Conservation (phyloP, 2,888 invertebrate species). For the Tachina lurida region DNA sequence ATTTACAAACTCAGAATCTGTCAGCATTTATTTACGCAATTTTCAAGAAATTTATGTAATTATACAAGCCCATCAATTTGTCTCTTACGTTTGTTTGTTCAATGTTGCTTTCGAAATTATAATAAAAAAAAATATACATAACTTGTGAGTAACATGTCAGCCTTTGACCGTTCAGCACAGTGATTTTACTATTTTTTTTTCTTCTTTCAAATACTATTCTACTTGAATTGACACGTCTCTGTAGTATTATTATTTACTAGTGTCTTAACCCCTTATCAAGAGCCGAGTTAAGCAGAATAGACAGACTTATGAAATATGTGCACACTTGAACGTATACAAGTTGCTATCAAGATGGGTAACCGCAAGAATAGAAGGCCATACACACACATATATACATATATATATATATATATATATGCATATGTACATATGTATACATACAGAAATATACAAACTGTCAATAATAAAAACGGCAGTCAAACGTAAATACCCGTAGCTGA, state of each 20-base stretch:
- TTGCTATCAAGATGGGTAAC: background rate
- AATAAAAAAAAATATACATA: background rate
- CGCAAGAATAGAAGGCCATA: background rate
- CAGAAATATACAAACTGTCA: background rate
- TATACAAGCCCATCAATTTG: constrained; percentile 14
- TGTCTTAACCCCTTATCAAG: background rate
- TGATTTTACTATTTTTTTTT: constrained; percentile 2
- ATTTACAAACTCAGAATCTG: background rate
- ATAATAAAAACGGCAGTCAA: constrained; percentile 35
- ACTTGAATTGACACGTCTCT: constrained; percentile 17
- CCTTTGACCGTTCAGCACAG: constrained; percentile 23
- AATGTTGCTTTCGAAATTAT: background rate
- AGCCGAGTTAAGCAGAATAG: background rate
- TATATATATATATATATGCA: too few relatives aligned
- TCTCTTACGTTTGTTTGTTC: constrained; percentile 8
- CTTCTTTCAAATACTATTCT: background rate
- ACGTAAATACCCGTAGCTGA: background rate
- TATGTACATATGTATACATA: too few relatives aligned
- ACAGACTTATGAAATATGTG: constrained; percentile 13
- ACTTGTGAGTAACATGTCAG: background rate
- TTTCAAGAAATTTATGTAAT: background rate
- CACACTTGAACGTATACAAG: constrained; percentile 1
- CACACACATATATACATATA: too few relatives aligned
- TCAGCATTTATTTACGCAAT: constrained; percentile 7
- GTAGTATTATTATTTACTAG: background rate